Percentiles rank a stretch among this genome's conserved stretches.
Conservation (phyloP, 2,888 invertebrate genomes). For the Asteroscopus sphinx region DNA sequence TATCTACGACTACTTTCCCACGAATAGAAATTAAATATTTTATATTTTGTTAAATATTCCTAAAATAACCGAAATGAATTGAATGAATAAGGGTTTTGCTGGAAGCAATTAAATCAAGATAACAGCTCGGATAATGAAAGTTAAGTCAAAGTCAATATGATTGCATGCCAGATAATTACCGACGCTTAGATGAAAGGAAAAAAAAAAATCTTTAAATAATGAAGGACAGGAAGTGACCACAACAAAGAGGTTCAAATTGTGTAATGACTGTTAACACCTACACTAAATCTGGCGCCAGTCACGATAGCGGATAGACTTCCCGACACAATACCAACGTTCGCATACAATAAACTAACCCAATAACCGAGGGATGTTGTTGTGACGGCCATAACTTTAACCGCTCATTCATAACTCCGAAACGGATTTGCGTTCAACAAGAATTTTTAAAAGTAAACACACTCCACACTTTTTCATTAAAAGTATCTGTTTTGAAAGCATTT, state of each 20-base stretch:
- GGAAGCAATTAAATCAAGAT: no score
- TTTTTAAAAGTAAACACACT: slow-evolving; percentile 66
- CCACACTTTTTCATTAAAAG: slow-evolving; percentile 49
- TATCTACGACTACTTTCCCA: no score
- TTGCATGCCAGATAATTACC: no score
- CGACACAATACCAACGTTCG: slow-evolving; percentile 62
- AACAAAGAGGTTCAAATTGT: slow-evolving; percentile 32
- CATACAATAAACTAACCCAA: slow-evolving; percentile 74
- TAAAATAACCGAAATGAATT: no score
- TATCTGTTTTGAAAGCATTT: slow-evolving; percentile 38
- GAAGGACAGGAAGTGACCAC: slow-evolving; percentile 32
- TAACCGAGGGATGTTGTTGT: slow-evolving; percentile 68
- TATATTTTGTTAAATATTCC: no score
- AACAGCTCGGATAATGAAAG: no score
- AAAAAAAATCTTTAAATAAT: slow-evolving; percentile 8
- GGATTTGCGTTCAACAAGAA: slow-evolving; percentile 64
- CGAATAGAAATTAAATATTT: no score
- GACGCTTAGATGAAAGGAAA: no score
- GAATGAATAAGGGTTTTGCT: no score
- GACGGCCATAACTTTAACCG: slow-evolving; percentile 51
- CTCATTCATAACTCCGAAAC: slow-evolving; percentile 71
- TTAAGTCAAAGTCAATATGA: no score
- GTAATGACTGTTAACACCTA: slow-evolving; percentile 41
- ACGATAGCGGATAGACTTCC: slow-evolving; percentile 59
- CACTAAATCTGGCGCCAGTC: slow-evolving; percentile 67